These are phyloP conservation scores for Strigops habroptila DNA, from an alignment of 2,113 vertebrate genomes.

Conservation along the genomic window DNA sequence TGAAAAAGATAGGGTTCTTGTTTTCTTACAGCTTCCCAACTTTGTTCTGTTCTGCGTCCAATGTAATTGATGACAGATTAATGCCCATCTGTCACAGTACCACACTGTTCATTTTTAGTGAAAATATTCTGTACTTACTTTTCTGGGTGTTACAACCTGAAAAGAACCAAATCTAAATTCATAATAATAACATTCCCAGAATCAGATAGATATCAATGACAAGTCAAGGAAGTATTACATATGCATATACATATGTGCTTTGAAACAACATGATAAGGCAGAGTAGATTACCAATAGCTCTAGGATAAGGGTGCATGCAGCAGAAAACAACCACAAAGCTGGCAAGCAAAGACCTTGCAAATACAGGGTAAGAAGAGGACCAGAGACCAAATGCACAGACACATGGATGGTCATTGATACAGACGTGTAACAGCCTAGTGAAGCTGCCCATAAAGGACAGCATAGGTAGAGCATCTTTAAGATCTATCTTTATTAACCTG, in stretches of 20 bases:
- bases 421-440: neutral
- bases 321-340: neutral
- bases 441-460: neutral
- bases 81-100: conserved; percentile 67
- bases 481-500: neutral
- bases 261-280: neutral
- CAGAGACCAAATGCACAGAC: neutral
- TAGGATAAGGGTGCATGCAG: neutral
- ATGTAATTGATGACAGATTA: conserved; percentile 66
- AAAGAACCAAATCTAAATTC: conserved; percentile 23
- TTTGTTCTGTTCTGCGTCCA: conserved; percentile 59
- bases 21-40: conserved; percentile 58
- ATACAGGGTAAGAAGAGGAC: neutral
- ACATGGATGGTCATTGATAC: neutral
- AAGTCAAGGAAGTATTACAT: conserved; percentile 30
- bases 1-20: conserved; percentile 10
- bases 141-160: conserved; percentile 62
- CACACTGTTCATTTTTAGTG: conserved; percentile 54
- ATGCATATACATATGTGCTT: conserved; percentile 16
- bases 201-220: conserved; percentile 34
- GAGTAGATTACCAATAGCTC: neutral
- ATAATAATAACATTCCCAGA: conserved; percentile 20
- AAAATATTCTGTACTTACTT: conserved; percentile 63
- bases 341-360: neutral
- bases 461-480: neutral